Evolutionary conservation across 1,140 invertebrate species (phyloP).

Genomic region (Diachasma alloeum): DNA sequence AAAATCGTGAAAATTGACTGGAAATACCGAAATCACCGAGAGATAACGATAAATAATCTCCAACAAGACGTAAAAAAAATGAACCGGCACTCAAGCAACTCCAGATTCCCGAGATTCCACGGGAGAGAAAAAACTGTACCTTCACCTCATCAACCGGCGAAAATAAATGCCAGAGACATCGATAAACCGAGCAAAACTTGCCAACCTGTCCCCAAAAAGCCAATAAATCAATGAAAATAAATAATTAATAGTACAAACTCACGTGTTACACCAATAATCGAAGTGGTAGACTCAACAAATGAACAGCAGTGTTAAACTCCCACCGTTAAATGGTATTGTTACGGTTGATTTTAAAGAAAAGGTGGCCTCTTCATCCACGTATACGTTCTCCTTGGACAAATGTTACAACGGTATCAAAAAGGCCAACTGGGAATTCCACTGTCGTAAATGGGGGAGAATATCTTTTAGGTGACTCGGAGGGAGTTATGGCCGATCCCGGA

Average conservation of each 20-base stretch:
- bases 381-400: background rate
- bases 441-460: background rate
- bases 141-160: no score
- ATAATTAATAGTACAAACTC: background rate
- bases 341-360: background rate
- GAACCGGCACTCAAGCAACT: background rate
- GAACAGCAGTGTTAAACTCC: background rate
- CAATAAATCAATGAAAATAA: background rate
- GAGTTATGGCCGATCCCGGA: background rate
- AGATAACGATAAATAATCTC: no score
- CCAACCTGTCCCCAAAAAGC: background rate
- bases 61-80: no score
- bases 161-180: no score
- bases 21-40: no score
- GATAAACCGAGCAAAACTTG: background rate
- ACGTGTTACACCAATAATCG: background rate
- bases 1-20: no score
- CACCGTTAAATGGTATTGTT: no score
- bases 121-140: background rate
- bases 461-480: background rate
- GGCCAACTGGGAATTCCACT: background rate
- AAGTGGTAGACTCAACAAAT: background rate
- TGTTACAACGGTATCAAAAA: constrained; percentile 1
- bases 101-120: background rate
- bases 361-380: background rate